Evolutionary conservation across 2,888 invertebrate genomes (phyloP), one percentile per base, ranked within the genome.

Genomic region (Sinopyrophorus schimmeli): DNA sequence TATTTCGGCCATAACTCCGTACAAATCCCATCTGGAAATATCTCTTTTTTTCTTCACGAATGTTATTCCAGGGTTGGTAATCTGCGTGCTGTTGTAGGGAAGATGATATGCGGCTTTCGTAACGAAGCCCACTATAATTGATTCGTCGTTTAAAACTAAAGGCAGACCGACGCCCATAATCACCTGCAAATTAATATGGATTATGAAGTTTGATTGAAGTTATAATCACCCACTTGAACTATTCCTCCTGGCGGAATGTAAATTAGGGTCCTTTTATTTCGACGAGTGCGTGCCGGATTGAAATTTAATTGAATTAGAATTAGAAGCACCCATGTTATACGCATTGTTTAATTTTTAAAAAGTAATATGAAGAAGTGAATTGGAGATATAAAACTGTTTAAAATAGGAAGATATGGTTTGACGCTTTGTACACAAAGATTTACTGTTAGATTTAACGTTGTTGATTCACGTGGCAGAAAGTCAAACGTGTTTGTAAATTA

Each of bases 1-100:
- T 69, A 81, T 78, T 31, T 77, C 76, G 55, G 82, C 81, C 11
- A 86, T 65, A 21, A 80, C 72, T 68, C 80, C 81, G 68, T 87
- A 87, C 53, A 86, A 76, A 60, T 80, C 80, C 85, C 85, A 86
- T 64, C 82, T 70, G 40, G 77, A 77, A 10, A 47, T 47, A 1
- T 55, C 54, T 26, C 67, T 53, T 38, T 59, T 60, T 40, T 59
- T 57, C 18, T 56, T 50, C 2, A 55, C 55, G 38, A 55, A 48
- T 50, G 46, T 35, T 27, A 60, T 49, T 11, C 58, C 56, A 5
- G 66, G 63, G 40, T 61, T 59, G 9, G 64, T 66, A 30, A 62
- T 60, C 40, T 57, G 53, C 7, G 62, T 58, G 20, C 57, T 48
- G 46, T 69, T 69, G 18, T 51, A 47, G 1, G 70, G 69, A 24